These are phyloP conservation scores for Patella caerulea DNA, from an alignment of 2,888 invertebrate species.

Conservation along the genomic window DNA sequence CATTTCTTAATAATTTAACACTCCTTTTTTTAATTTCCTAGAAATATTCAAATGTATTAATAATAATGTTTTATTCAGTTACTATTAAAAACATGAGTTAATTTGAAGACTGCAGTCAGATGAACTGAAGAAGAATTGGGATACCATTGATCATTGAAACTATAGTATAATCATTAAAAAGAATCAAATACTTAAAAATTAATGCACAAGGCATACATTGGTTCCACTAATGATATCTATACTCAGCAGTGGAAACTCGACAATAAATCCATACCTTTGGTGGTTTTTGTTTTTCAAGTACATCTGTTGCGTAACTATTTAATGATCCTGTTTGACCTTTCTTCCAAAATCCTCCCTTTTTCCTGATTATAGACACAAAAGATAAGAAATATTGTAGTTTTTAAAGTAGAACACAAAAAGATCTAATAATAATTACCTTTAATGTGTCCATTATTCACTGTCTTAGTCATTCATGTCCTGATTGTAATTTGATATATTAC, in stretches of 20 bases:
- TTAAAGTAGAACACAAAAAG: neutral
- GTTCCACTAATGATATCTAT: too few relatives aligned
- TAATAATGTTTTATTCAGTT: too few relatives aligned
- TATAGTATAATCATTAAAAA: too few relatives aligned
- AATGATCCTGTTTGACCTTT: constrained; percentile 65
- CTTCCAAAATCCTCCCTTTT: constrained; percentile 67
- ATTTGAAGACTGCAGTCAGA: too few relatives aligned
- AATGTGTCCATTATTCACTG: neutral
- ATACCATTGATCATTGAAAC: too few relatives aligned
- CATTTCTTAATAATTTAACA: constrained; percentile 64
- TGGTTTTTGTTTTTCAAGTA: constrained; percentile 47
- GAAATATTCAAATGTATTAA: constrained; percentile 12
- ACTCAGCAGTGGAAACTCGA: too few relatives aligned
- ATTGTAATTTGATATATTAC: constrained; percentile 24
- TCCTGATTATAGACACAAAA: constrained; percentile 42
- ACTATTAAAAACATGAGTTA: too few relatives aligned
- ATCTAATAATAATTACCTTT: neutral
- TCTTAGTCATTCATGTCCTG: neutral
- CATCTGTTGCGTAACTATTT: constrained; percentile 63
- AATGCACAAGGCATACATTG: too few relatives aligned
- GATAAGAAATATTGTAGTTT: constrained; percentile 1
- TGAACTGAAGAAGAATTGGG: too few relatives aligned
- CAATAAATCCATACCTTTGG: neutral
- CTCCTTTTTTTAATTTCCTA: constrained; percentile 50
- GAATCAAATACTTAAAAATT: too few relatives aligned